These are phyloP conservation scores for Lepus americanus DNA, from an alignment of 2,113 vertebrate genomes.

Conservation along the genomic window DNA sequence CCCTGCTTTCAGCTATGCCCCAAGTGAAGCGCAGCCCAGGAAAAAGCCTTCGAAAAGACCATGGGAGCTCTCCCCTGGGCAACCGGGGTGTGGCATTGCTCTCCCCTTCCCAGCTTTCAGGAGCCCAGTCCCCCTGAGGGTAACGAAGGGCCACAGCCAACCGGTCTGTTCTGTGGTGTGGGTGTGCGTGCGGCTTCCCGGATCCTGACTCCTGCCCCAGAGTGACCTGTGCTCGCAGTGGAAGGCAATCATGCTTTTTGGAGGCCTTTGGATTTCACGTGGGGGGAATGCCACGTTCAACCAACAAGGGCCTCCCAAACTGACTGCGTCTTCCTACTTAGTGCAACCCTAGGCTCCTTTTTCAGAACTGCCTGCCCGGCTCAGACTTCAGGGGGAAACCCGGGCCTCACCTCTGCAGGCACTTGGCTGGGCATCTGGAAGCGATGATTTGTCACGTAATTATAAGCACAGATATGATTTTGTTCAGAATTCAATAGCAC, in stretches of 20 bases:
- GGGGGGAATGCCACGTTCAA: background rate
- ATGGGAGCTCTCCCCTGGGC: background rate
- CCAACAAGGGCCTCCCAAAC: conserved; percentile 19
- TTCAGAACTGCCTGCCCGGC: conserved; percentile 14
- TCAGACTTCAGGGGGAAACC: conserved; percentile 19
- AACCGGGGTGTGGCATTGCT: background rate
- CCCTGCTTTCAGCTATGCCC: background rate
- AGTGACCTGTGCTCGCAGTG: conserved; percentile 51
- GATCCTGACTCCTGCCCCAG: conserved; percentile 27
- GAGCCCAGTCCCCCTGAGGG: conserved; percentile 50
- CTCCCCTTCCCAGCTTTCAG: background rate
- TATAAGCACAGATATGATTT: conserved; percentile 74
- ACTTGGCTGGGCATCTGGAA: conserved; percentile 56
- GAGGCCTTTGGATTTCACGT: conserved; percentile 44
- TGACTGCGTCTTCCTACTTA: background rate
- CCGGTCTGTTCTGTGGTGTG: background rate
- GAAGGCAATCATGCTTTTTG: conserved; percentile 61
- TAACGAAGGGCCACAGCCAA: background rate
- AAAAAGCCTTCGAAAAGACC: too few relatives aligned
- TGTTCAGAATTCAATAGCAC: conserved; percentile 75
- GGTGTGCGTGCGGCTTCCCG: conserved; percentile 26
- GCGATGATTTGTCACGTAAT: conserved; percentile 20
- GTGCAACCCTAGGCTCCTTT: background rate
- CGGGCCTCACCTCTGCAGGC: background rate
- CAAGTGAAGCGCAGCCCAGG: background rate